phyloP scores from a whole-genome alignment of 2,888 invertebrate species.

The Slavum lentiscoides region DNA sequence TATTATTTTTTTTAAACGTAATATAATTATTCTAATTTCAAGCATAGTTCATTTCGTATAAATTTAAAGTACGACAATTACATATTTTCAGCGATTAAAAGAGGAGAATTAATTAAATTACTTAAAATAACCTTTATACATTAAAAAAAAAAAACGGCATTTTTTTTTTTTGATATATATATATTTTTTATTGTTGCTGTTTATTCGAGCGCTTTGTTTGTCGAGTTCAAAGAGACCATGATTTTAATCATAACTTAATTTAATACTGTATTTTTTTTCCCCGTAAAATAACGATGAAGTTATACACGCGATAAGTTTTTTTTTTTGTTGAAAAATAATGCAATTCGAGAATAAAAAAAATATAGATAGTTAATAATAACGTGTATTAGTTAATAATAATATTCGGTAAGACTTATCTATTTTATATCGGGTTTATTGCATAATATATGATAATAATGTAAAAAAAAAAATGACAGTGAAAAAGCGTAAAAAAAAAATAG shows the following conservation, averaged over 20 bases:
- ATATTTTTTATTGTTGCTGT: not conserved
- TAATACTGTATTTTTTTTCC: not conserved
- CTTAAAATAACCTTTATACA: slow-evolving; percentile 4
- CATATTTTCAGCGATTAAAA: not conserved
- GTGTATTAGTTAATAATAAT: too few relatives aligned
- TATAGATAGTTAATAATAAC: too few relatives aligned
- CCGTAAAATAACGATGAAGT: not conserved
- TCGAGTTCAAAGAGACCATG: slow-evolving; percentile 9
- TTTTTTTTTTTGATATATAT: not conserved
- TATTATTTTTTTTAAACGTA: too few relatives aligned
- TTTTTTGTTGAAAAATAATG: too few relatives aligned
- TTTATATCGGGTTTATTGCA: too few relatives aligned
- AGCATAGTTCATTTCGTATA: not conserved
- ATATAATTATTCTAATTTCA: too few relatives aligned
- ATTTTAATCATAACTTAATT: slow-evolving; percentile 6
- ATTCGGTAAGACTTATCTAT: too few relatives aligned
- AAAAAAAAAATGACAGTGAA: too few relatives aligned
- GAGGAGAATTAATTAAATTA: slow-evolving; percentile 31
- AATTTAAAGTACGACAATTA: not conserved
- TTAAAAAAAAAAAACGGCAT: not conserved
- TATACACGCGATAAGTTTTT: not conserved
- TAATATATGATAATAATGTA: too few relatives aligned
- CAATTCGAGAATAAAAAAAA: too few relatives aligned
- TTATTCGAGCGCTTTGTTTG: not conserved
- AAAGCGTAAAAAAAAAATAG: too few relatives aligned